These are phyloP conservation scores for Toxotes chatareus DNA, from an alignment of 2,113 vertebrate genomes.

Conservation along the genomic window DNA sequence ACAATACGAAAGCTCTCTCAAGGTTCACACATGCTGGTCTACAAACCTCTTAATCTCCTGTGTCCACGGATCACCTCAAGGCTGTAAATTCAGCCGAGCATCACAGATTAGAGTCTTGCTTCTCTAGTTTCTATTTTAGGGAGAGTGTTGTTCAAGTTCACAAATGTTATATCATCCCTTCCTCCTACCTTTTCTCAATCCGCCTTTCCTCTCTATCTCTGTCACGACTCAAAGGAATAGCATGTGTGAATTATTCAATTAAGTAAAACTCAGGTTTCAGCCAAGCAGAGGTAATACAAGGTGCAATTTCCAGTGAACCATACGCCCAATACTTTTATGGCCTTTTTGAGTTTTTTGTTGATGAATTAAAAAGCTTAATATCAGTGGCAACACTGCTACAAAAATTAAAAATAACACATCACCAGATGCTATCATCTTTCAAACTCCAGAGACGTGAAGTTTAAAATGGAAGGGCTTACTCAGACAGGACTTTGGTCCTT, in stretches of 20 bases:
- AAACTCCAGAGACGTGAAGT: neutral
- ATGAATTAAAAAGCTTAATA: conserved; percentile 11
- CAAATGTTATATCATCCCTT: conserved; percentile 60
- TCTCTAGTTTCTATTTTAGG: conserved; percentile 51
- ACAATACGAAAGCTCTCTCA: conserved; percentile 19
- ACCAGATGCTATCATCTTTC: conserved; percentile 22
- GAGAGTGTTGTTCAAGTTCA: conserved; percentile 55
- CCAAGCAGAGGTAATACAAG: neutral
- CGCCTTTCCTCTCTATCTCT: conserved; percentile 18
- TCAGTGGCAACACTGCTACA: neutral
- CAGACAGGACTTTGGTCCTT: conserved; percentile 25
- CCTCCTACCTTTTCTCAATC: conserved; percentile 10
- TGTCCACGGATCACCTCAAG: conserved; percentile 44
- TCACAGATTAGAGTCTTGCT: conserved; percentile 61
- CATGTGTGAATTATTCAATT: conserved; percentile 27
- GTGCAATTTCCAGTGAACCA: neutral
- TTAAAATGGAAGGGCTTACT: conserved; percentile 12
- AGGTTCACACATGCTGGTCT: conserved; percentile 41
- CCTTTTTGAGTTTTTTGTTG: neutral
- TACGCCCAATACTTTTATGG: neutral
- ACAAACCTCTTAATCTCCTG: conserved; percentile 57
- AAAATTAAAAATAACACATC: neutral
- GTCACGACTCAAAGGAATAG: conserved; percentile 25
- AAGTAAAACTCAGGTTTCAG: neutral
- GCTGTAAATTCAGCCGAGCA: conserved; percentile 54